A percentile compares a stretch with the other conserved stretches of the same genome.
Evolutionary conservation across 1,140 invertebrate genomes (phyloP).

Genomic region (Diprion similis): DNA sequence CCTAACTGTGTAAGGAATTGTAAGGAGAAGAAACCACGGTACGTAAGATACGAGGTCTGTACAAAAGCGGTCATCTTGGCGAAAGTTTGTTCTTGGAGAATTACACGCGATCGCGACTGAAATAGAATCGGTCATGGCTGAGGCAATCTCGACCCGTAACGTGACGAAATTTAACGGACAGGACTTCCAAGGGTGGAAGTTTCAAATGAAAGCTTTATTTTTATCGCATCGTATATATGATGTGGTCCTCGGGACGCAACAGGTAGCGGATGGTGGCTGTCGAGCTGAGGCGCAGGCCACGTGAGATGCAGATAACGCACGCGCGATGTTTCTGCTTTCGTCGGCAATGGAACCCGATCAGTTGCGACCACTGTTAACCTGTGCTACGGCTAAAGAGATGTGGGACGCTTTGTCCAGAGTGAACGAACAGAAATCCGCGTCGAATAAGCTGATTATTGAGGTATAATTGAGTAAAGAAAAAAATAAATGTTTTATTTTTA

Average conservation of each 20-base stretch:
- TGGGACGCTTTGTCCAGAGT: conserved; percentile 6
- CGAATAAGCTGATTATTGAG: conserved; percentile 27
- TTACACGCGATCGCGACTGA: not conserved
- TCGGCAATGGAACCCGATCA: conserved; percentile 22
- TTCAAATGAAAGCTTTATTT: conserved; percentile 23
- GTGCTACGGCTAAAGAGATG: conserved; percentile 15
- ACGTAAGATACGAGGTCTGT: not conserved
- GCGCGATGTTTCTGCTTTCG: conserved; percentile 23
- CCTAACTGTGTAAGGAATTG: not conserved
- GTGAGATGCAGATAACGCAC: conserved; percentile 25
- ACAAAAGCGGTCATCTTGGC: conserved; percentile 11
- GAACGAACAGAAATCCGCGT: conserved; percentile 20
- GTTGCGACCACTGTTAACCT: conserved; percentile 23
- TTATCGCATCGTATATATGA: conserved; percentile 15
- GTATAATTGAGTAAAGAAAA: no score
- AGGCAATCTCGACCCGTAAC: conserved; percentile 14
- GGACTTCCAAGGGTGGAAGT: conserved; percentile 31
- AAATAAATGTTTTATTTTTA: no score
- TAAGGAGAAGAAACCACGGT: not conserved
- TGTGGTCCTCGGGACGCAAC: conserved; percentile 18
- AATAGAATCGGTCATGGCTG: conserved; percentile 22
- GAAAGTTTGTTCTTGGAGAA: no score
- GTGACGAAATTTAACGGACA: conserved; percentile 27
- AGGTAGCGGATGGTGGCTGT: not conserved
- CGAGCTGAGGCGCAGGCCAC: conserved; percentile 13